Percentiles rank a stretch among this genome's conserved stretches.
These are phyloP conservation scores for Ariopsis seemanni DNA, from an alignment of 2,113 vertebrate genomes.

Conservation along the genomic window DNA sequence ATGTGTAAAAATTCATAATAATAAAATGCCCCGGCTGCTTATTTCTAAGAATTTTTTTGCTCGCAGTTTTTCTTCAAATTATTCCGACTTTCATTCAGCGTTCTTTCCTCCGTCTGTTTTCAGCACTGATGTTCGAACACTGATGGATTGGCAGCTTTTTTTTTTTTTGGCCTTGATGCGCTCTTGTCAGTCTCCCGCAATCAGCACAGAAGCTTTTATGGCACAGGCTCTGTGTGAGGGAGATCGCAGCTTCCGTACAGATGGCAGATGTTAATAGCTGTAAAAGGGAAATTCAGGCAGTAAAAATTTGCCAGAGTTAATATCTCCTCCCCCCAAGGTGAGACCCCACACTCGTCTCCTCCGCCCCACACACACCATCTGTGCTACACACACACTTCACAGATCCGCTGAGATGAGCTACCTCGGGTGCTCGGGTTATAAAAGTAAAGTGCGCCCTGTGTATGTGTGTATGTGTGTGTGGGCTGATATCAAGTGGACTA, in stretches of 20 bases:
- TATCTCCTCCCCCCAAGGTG: conserved; percentile 46
- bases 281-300: conserved; percentile 52
- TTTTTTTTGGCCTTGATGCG: conserved; percentile 34
- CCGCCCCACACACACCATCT: conserved; percentile 43
- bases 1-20: neutral
- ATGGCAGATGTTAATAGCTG: conserved; percentile 53
- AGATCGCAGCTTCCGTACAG: conserved; percentile 36
- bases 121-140: conserved; percentile 6
- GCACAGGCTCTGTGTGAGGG: conserved; percentile 21
- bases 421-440: conserved; percentile 20
- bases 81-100: neutral
- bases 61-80: neutral
- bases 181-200: conserved; percentile 41
- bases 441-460: conserved; percentile 4
- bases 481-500: neutral
- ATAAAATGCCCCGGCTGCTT: neutral
- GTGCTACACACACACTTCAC: conserved; percentile 11
- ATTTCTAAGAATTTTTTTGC: neutral
- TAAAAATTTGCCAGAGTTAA: conserved; percentile 50
- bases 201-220: conserved; percentile 38
- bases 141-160: conserved; percentile 27
- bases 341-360: conserved; percentile 44
- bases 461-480: conserved; percentile 38
- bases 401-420: conserved; percentile 27
- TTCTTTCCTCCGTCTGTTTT: neutral